These are phyloP conservation scores for Sebastes minor DNA, from an alignment of 2,797 vertebrate genomes.

Conservation along the genomic window DNA sequence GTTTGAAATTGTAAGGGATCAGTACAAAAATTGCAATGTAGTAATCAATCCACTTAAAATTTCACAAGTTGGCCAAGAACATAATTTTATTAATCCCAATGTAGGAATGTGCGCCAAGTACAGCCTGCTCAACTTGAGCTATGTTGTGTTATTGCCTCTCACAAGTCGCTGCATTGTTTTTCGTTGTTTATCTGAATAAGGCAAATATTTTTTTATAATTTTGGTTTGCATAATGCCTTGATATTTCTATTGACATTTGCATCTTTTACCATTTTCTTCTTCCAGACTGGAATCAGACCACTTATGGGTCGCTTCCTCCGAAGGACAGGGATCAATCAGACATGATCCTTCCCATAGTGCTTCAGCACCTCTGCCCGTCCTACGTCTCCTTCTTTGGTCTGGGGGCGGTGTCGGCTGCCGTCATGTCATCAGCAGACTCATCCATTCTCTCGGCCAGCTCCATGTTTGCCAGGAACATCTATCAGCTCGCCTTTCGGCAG, in stretches of 20 bases:
- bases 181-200: not conserved
- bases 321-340: slow-evolving; percentile 89
- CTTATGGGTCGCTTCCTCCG: slow-evolving; percentile 85
- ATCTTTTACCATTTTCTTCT: not conserved
- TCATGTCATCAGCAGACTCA: slow-evolving; percentile 98
- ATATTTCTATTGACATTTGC: not conserved
- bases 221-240: not conserved
- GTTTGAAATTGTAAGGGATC: slow-evolving; percentile 17
- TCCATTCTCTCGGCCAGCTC: slow-evolving; percentile 98
- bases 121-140: not conserved
- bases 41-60: slow-evolving; percentile 1
- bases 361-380: slow-evolving; percentile 94
- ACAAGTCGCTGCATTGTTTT: not conserved
- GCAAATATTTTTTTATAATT: not conserved
- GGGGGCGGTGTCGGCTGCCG: slow-evolving; percentile 95
- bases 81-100: not conserved
- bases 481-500: slow-evolving; percentile 95
- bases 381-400: slow-evolving; percentile 96
- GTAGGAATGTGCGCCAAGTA: not conserved
- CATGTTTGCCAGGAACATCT: slow-evolving; percentile 98
- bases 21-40: not conserved
- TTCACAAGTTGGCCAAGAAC: not conserved
- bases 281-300: slow-evolving; percentile 95
- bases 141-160: not conserved
- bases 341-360: slow-evolving; percentile 97